Evolutionary conservation across 2,113 vertebrate genomes (phyloP).

Genomic region (Sinocyclocheilus anophthalmus): DNA sequence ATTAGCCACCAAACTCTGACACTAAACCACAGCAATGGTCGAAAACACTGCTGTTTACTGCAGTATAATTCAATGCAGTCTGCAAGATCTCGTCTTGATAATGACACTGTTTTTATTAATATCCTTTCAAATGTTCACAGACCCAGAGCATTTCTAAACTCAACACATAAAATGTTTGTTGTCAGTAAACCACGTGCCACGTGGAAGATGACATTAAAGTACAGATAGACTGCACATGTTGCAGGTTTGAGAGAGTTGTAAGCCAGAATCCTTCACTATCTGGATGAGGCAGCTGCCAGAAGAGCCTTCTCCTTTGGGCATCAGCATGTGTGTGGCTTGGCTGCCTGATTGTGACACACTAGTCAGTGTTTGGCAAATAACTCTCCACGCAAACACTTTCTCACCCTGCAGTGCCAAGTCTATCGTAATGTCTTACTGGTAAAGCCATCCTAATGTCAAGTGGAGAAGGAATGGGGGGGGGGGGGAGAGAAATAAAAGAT

Average conservation of each 20-base stretch:
- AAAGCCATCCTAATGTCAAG: neutral
- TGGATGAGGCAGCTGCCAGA: neutral
- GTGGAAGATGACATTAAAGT: slow-evolving; percentile 13
- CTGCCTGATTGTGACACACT: slow-evolving; percentile 23
- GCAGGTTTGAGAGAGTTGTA: neutral
- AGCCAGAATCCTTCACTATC: neutral
- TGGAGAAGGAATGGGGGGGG: neutral
- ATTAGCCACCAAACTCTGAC: slow-evolving; percentile 31
- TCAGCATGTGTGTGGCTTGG: neutral
- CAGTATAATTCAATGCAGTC: slow-evolving; percentile 14
- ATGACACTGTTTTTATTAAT: slow-evolving; percentile 4
- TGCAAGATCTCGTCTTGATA: neutral
- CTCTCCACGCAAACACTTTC: slow-evolving; percentile 19
- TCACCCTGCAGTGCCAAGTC: neutral
- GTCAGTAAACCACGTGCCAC: slow-evolving; percentile 7
- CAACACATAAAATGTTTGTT: neutral
- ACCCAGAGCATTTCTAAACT: neutral
- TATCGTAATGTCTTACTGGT: neutral
- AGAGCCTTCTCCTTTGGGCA: slow-evolving; percentile 7
- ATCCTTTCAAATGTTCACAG: slow-evolving; percentile 11
- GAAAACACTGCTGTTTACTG: slow-evolving; percentile 2
- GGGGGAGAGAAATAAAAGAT: too few relatives aligned
- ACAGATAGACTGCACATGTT: neutral
- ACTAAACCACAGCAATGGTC: slow-evolving; percentile 3
- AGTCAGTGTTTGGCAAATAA: slow-evolving; percentile 20